A percentile compares a stretch with the other conserved stretches of the same genome.
These are phyloP conservation scores for Antheraea mylitta DNA, from an alignment of 1,140 invertebrate genomes.

Conservation along the genomic window DNA sequence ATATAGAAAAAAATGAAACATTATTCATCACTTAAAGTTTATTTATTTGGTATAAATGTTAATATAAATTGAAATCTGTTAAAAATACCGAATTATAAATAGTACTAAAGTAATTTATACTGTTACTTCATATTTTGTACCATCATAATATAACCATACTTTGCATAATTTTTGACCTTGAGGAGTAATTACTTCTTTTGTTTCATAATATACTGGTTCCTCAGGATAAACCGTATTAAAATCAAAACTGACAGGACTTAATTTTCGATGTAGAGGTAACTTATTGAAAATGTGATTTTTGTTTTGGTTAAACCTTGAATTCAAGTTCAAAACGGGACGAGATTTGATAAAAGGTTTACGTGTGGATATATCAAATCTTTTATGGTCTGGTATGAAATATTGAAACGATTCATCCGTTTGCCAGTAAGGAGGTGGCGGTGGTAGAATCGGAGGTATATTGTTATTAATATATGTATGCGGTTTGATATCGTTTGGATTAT, in stretches of 20 bases:
- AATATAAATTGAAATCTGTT: neutral
- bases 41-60: neutral
- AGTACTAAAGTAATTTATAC: neutral
- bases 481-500: neutral
- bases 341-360: neutral
- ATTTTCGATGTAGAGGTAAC: neutral
- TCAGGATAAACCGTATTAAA: neutral
- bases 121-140: constrained; percentile 50
- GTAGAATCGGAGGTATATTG: constrained; percentile 7
- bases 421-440: constrained; percentile 4
- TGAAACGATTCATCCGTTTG: neutral
- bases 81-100: too few relatives aligned
- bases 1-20: neutral
- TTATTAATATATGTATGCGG: neutral
- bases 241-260: neutral
- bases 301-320: constrained; percentile 16
- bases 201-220: constrained; percentile 31
- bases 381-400: neutral
- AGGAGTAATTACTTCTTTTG: constrained; percentile 28
- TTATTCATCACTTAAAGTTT: neutral
- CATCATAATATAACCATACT: constrained; percentile 58
- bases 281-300: constrained; percentile 7
- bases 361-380: neutral
- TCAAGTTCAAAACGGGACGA: neutral
- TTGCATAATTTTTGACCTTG: constrained; percentile 41